Evolutionary conservation across 2,888 invertebrate species (phyloP), one percentile per base, ranked within the genome.

Genomic region (Branchellion lobata): DNA sequence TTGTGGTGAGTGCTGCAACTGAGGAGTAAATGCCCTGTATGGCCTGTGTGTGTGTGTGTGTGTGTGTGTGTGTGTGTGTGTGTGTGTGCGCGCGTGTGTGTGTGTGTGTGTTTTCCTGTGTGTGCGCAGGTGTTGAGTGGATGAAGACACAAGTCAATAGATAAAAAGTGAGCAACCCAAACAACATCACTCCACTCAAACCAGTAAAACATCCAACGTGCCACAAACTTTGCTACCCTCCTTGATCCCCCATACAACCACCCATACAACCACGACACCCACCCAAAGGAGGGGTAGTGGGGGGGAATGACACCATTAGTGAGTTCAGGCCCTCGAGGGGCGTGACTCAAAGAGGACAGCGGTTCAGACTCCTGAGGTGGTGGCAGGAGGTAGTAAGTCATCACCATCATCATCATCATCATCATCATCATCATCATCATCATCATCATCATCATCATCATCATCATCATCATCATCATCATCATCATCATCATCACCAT

Each of bases 1-100:
- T 31, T 78, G 78, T 3, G 78, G 72, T 1, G 78, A 78, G 21
- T 71, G 78, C 33, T 69, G 69, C 47, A 71, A 1, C 5, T 36
- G 14, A 1, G 69, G n/a, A 3, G 69, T 33, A 14, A 79, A 51
- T 33, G 73, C 24, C 34, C 61, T 73, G 33, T 57, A 77, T 1
- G 61, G 74, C 18, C 69, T 76, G 57, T 29, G 61, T 0, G 21
- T 24, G 61, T 61, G 57, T 76, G 61, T 76, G 34, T 33, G 33
- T 72, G 36, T 5, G 72, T 33, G 36, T 72, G 1, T 72, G 36
- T 72, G 72, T 72, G 34, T 72, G 36, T 72, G 5, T 72, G 31
- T 33, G n/a, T 33, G 14, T 72, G 3, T 72, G 36, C 18, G 29
- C 21, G 24, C 18, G 65, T 27, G 33, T 34, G n/a, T 33, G n/a